These are phyloP conservation scores for Emmelina monodactyla DNA, from an alignment of 2,888 invertebrate species.

Conservation along the genomic window DNA sequence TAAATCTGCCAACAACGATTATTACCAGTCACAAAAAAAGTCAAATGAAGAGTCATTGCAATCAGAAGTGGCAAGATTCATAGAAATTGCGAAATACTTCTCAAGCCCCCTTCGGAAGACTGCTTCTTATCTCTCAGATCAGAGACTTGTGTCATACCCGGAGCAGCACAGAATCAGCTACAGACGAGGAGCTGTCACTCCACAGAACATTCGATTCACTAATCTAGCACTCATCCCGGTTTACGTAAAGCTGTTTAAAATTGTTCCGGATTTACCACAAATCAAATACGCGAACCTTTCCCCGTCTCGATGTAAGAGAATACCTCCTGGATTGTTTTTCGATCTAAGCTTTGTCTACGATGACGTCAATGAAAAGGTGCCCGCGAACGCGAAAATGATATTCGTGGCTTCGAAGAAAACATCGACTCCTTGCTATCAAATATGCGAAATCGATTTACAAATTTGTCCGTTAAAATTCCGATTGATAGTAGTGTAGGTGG, in stretches of 20 bases:
- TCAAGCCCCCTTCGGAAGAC: slow-evolving; percentile 45
- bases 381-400: slow-evolving; percentile 38
- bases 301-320: slow-evolving; percentile 36
- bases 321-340: slow-evolving; percentile 48
- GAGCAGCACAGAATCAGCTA: slow-evolving; percentile 36
- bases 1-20: too few species aligned
- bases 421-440: slow-evolving; percentile 49
- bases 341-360: slow-evolving; percentile 43
- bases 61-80: slow-evolving; percentile 40
- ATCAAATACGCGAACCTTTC: slow-evolving; percentile 44
- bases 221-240: slow-evolving; percentile 46
- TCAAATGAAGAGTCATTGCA: too few species aligned
- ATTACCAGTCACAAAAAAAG: too few species aligned
- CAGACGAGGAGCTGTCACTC: slow-evolving; percentile 35
- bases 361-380: slow-evolving; percentile 37
- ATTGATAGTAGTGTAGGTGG: slow-evolving; percentile 16
- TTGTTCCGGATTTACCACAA: slow-evolving; percentile 44
- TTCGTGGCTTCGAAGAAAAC: slow-evolving; percentile 50
- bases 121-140: slow-evolving; percentile 48
- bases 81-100: slow-evolving; percentile 53
- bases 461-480: slow-evolving; percentile 30
- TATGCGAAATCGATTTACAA: slow-evolving; percentile 45
- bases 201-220: slow-evolving; percentile 39
- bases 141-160: slow-evolving; percentile 38
- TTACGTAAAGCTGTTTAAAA: slow-evolving; percentile 43